Percentiles rank a stretch among this genome's conserved stretches.
phyloP scores from a whole-genome alignment of 2,113 vertebrate species.

The Microtus oregoni region DNA sequence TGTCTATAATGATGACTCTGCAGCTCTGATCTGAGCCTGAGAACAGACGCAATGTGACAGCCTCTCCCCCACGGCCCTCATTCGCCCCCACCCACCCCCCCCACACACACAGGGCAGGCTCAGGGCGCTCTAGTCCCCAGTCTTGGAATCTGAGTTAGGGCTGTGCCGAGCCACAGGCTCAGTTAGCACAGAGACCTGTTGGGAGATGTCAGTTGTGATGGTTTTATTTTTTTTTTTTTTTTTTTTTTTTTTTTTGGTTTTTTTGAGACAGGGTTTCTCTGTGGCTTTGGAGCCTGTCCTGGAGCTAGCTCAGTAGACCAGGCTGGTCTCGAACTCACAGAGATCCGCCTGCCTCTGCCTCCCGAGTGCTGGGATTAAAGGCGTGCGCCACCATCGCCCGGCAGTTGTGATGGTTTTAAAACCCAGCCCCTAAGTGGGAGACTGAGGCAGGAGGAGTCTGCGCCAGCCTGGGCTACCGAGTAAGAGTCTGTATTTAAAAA shows the following conservation, averaged over 20 bases:
- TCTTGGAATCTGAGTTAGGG: background rate
- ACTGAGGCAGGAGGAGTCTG: background rate
- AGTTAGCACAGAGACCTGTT: background rate
- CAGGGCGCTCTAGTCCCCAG: background rate
- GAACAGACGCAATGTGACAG: background rate
- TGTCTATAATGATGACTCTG: background rate
- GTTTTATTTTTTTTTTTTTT: too few relatives aligned
- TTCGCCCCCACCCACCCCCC: background rate
- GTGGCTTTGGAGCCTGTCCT: too few relatives aligned
- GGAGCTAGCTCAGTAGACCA: too few relatives aligned
- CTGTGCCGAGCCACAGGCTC: background rate
- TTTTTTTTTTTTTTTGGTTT: too few relatives aligned
- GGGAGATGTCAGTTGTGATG: background rate
- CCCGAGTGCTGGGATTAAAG: too few relatives aligned
- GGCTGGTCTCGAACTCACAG: too few relatives aligned
- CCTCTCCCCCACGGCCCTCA: background rate
- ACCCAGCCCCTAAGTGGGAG: background rate
- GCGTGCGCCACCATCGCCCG: too few relatives aligned
- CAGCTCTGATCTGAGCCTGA: background rate
- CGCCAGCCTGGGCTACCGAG: background rate
- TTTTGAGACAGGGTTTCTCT: too few relatives aligned
- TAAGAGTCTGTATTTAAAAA: background rate
- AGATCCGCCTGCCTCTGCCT: too few relatives aligned
- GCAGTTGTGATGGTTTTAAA: background rate
- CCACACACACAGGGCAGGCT: background rate